Evolutionary conservation across 2,888 invertebrate genomes (phyloP), one percentile per base, ranked within the genome.

Genomic region (Rugalucina vietnamica): DNA sequence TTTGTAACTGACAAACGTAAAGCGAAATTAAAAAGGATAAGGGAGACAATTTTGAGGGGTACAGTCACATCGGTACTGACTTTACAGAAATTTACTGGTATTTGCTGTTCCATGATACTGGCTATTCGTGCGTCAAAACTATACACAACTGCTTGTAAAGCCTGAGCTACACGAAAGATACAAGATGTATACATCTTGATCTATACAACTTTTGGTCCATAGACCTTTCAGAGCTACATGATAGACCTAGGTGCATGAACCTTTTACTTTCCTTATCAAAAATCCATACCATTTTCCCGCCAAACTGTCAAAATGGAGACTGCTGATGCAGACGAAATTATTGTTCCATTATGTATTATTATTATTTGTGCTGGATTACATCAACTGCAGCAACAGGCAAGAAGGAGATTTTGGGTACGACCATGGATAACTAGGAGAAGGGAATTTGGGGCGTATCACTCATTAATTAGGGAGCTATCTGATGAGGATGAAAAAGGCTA

Each of bases 401-500:
- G 39, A 39, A 24, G 43, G 10, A 72, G 72, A 36, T 14, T 27
- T 27, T 75, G 75, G 75, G 75, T 43, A 14, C 29, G 75, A 1
- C 49, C 75, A 1, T 75, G 75, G 75, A 75, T 75, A 34, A 24
- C 32, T 12, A 50, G 75, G n/a, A 39, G 75, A 12, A 36, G 4
- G 1, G 21, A 29, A 32, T 57, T 29, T 10, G 75, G 75, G 5
- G 75, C 75, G 50, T 36, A 72, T 39, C 29, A 71, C 24, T 14
- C 39, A 57, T 57, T 82, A 10, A 32, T 82, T 12, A 1, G 32
- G 2, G 78, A 82, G 27, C 37, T 82, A 8, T 24, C 32, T 8
- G 8, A 12, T 36, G 60, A 82, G 27, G 84, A 84, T 32, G 72
- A 72, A 34, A n/a, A 37, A 32, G 72, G 49, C 14, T 82, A 29